Evolutionary conservation across 2,797 vertebrate species (phyloP).

Genomic region (Trematomus bernacchii): DNA sequence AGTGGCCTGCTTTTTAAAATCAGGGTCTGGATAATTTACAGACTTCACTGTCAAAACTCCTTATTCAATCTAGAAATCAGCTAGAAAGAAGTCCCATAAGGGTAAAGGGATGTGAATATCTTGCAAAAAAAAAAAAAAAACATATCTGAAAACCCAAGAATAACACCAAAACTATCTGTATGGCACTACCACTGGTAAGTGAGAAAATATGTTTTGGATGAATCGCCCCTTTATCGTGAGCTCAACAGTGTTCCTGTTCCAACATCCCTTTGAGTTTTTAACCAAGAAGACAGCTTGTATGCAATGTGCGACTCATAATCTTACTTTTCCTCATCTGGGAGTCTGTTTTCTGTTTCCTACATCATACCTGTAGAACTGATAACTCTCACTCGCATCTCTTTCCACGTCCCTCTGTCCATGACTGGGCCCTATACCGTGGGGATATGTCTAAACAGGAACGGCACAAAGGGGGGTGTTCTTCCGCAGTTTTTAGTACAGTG

Average conservation of each 20-base stretch:
- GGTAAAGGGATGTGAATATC: slow-evolving; percentile 16
- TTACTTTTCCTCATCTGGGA: slow-evolving; percentile 55
- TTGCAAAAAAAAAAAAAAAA: slow-evolving; percentile 2
- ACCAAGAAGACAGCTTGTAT: slow-evolving; percentile 33
- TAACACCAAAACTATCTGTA: slow-evolving; percentile 7
- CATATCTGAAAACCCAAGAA: background rate
- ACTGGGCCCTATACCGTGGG: slow-evolving; percentile 66
- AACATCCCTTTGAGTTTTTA: slow-evolving; percentile 34
- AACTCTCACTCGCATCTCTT: slow-evolving; percentile 37
- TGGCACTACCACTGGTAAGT: slow-evolving; percentile 12
- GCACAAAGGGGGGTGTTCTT: slow-evolving; percentile 67
- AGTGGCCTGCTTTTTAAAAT: too few species aligned
- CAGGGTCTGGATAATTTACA: background rate
- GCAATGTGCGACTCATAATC: slow-evolving; percentile 30
- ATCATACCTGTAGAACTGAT: slow-evolving; percentile 61
- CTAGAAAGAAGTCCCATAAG: background rate
- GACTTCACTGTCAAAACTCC: slow-evolving; percentile 3
- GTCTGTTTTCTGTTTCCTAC: slow-evolving; percentile 46
- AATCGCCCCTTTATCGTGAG: slow-evolving; percentile 22
- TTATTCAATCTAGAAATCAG: background rate
- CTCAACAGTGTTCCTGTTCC: slow-evolving; percentile 30
- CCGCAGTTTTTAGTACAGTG: slow-evolving; percentile 63
- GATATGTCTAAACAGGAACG: slow-evolving; percentile 70
- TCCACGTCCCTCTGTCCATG: slow-evolving; percentile 45
- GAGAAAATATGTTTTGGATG: slow-evolving; percentile 17